A percentile compares a stretch with the other conserved stretches of the same genome.
phyloP scores from a whole-genome alignment of 1,140 invertebrate species.

The Neuroterus valhalla region DNA sequence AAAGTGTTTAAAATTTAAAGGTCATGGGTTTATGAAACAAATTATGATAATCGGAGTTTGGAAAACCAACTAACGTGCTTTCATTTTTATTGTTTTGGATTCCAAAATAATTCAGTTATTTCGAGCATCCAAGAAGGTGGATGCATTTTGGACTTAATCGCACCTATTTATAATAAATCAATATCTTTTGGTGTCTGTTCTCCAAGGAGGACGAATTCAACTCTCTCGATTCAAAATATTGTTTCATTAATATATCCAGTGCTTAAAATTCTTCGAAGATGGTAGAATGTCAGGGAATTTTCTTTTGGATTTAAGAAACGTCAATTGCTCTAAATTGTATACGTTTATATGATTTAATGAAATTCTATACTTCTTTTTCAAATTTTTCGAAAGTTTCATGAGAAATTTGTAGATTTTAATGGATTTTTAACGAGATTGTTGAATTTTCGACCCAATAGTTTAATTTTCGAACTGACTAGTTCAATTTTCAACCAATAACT shows the following conservation, averaged over 20 bases:
- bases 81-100: not conserved
- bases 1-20: not conserved
- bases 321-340: too few relatives aligned
- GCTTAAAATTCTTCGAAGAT: not conserved
- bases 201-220: too few relatives aligned
- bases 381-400: too few relatives aligned
- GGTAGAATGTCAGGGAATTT: not conserved
- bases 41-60: not conserved
- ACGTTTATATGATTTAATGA: too few relatives aligned
- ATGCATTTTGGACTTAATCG: not conserved
- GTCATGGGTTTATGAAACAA: not conserved
- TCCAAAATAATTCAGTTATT: not conserved
- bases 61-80: not conserved
- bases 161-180: slow-evolving; percentile 26
- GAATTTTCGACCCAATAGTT: too few relatives aligned
- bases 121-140: not conserved
- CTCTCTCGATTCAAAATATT: too few relatives aligned
- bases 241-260: too few relatives aligned
- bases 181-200: not conserved
- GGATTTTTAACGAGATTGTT: too few relatives aligned
- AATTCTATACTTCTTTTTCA: too few relatives aligned
- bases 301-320: not conserved
- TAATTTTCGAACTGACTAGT: too few relatives aligned
- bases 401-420: too few relatives aligned
- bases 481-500: too few relatives aligned